Base-by-base conservation (phyloP, 2,888 invertebrate species). In the Omphaloscelis lunosa region DNA sequence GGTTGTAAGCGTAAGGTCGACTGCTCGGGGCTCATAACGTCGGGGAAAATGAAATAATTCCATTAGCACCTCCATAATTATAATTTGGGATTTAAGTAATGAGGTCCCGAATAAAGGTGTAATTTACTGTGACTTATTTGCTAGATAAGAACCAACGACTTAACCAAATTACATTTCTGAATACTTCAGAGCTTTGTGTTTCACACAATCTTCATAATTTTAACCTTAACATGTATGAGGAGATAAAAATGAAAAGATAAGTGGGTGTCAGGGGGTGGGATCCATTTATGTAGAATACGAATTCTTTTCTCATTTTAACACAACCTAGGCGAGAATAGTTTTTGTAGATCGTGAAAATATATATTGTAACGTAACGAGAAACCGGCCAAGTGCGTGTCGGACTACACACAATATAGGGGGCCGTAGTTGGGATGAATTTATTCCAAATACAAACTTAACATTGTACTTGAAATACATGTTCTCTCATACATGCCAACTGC, bases 31-130 rank as follows among this genome's bases (percentile, higher is more conserved):
- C 62, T 72, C 67, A 39, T 69, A 72, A 72, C 48, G 61, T 34
- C 29, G 53, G 61, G 20, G 45, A 53, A 75, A 84, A 84, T 77
- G n/a, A 62, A 72, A 84, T 83, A 75, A 77, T 69, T 66, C 62
- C 73, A 84, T 84, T 74, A 81, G 51, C 68, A 81, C 71, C 61
- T 62, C 68, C 69, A 51, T 75, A 70, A 83, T 83, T 80, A 75
- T 82, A 83, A 72, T 84, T 67, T 51, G 73, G 63, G 59, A 73
- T 76, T 73, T 71, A 61, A 65, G 65, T 80, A 83, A 82, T 84
- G 72, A 62, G 80, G 61, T 70, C 66, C 45, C 69, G 34, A 66
- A 72, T 75, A 74, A 66, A 65, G 72, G 62, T 77, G 68, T 59
- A 63, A 62, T 77, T 72, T 67, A 71, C 66, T 59, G 74, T 71